These are phyloP conservation scores for Tachycineta bicolor DNA, from an alignment of 2,113 vertebrate genomes.

Conservation along the genomic window DNA sequence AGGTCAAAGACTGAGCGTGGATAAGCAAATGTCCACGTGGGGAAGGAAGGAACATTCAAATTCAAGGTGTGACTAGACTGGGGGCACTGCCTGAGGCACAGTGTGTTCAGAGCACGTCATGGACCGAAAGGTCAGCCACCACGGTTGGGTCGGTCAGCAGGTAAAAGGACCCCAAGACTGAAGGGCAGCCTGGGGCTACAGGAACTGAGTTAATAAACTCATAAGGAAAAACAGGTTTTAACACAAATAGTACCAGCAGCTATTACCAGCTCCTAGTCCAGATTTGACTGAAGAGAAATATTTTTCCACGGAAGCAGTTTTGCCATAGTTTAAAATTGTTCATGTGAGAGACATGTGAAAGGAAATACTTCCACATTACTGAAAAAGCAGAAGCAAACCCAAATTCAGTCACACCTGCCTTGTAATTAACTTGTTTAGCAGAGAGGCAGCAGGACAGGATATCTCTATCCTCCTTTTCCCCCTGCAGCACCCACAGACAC, in stretches of 20 bases:
- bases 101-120: background rate
- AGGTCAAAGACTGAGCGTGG: background rate
- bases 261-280: background rate
- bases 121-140: constrained; percentile 8
- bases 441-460: background rate
- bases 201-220: background rate
- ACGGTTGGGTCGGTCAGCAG: background rate
- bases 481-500: background rate
- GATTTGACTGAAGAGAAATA: background rate
- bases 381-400: background rate
- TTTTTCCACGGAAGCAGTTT: background rate
- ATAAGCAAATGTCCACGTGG: background rate
- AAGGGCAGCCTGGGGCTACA: background rate
- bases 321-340: background rate
- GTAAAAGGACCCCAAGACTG: background rate
- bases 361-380: background rate
- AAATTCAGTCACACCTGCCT: background rate
- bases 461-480: background rate
- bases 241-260: background rate
- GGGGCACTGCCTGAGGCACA: background rate
- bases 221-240: background rate
- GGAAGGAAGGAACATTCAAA: background rate
- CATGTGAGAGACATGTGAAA: background rate
- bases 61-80: background rate
- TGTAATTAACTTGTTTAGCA: background rate